phyloP scores from a whole-genome alignment of 2,888 invertebrate species.

The Synergus itoensis region DNA sequence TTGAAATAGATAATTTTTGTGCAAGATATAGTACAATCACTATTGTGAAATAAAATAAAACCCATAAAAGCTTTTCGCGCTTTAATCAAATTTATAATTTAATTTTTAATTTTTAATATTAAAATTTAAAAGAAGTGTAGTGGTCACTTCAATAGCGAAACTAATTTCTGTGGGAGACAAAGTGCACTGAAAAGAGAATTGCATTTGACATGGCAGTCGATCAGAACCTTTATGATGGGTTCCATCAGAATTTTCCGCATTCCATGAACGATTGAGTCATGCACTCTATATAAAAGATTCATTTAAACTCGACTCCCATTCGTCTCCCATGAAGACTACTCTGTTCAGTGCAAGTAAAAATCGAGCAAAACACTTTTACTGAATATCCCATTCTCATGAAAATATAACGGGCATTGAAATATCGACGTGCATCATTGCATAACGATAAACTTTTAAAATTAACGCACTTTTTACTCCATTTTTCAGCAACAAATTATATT shows the following conservation, averaged over 20 bases:
- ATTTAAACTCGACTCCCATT: neutral
- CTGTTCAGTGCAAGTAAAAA: neutral
- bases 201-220: neutral
- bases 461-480: no score
- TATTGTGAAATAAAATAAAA: neutral
- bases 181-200: neutral
- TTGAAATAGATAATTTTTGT: no score
- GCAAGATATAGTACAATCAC: neutral
- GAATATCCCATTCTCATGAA: neutral
- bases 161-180: neutral
- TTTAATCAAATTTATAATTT: neutral
- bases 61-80: neutral
- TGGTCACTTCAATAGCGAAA: neutral
- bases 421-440: neutral
- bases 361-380: neutral
- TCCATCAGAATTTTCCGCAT: neutral
- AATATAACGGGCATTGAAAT: neutral
- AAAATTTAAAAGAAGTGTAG: neutral
- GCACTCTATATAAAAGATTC: neutral
- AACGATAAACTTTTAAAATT: neutral
- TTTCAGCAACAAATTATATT: no score
- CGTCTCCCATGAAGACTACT: neutral
- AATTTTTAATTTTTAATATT: neutral
- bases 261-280: neutral
- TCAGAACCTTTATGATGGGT: neutral